Conservation (phyloP, 2,888 invertebrate genomes). For the Ichneumon xanthorius region DNA sequence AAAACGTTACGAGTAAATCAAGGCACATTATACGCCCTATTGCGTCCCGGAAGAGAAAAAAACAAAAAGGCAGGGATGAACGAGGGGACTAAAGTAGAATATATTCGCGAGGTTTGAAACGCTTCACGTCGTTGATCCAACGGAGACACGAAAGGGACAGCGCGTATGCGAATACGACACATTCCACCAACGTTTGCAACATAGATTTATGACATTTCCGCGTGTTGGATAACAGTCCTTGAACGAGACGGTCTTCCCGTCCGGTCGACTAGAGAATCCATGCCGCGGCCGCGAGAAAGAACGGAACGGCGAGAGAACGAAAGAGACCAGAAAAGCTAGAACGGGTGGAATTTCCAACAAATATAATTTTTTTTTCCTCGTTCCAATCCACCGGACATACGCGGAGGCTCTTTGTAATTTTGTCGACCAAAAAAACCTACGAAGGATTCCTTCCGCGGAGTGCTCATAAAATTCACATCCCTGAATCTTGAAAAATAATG, state of each 20-base stretch:
- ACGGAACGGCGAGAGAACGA: neutral
- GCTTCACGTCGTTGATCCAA: slow-evolving; percentile 1
- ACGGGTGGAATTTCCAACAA: slow-evolving; percentile 2
- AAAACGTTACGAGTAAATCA: slow-evolving; percentile 12
- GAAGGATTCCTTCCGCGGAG: neutral
- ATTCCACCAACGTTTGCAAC: slow-evolving; percentile 57
- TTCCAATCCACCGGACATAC: slow-evolving; percentile 1
- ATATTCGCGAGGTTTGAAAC: slow-evolving; percentile 42
- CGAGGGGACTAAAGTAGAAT: slow-evolving; percentile 41
- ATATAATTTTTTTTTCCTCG: neutral
- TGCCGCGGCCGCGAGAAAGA: slow-evolving; percentile 9
- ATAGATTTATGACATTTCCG: slow-evolving; percentile 62
- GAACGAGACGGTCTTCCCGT: slow-evolving; percentile 60
- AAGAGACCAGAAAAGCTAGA: neutral
- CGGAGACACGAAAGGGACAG: slow-evolving; percentile 2
- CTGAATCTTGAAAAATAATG: neutral
- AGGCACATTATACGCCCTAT: neutral
- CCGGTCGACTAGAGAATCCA: slow-evolving; percentile 43
- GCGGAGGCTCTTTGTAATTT: neutral
- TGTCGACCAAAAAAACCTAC: neutral
- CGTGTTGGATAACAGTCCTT: slow-evolving; percentile 66
- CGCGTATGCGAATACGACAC: slow-evolving; percentile 34
- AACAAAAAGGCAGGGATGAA: neutral
- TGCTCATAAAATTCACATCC: neutral
- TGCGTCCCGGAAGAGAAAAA: neutral